phyloP scores from a whole-genome alignment of 2,797 vertebrate genomes.

The Falco novaeseelandiae region DNA sequence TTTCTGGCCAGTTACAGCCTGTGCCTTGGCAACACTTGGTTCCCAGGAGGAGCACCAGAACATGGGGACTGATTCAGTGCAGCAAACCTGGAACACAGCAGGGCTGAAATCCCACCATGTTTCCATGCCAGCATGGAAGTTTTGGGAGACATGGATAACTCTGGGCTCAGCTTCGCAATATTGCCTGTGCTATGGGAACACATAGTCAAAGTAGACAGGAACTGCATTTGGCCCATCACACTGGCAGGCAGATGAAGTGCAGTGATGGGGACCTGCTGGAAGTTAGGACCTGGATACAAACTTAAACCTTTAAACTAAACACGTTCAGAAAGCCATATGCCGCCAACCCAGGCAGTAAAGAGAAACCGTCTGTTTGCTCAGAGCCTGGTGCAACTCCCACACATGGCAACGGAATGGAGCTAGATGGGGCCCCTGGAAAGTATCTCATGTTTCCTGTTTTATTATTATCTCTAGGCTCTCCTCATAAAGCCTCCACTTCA shows the following conservation, averaged over 20 bases:
- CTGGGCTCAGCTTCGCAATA: neutral
- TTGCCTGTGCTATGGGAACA: neutral
- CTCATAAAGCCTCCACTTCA: neutral
- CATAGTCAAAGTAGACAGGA: fast-evolving
- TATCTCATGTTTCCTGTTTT: neutral
- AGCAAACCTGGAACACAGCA: neutral
- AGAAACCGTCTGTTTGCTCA: constrained; percentile 35
- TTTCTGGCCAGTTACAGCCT: neutral
- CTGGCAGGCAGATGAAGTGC: constrained; percentile 9
- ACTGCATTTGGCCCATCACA: constrained; percentile 33
- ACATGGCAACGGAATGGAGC: neutral
- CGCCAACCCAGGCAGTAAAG: neutral
- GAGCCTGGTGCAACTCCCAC: neutral
- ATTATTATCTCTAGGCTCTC: neutral
- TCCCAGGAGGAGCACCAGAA: neutral
- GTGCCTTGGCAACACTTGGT: neutral
- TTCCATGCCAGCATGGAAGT: neutral
- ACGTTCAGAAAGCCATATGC: constrained; percentile 40
- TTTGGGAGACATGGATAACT: neutral
- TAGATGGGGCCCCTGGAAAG: neutral
- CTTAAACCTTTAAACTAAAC: constrained; percentile 17
- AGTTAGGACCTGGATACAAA: constrained; percentile 20
- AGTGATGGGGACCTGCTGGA: neutral
- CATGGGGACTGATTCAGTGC: neutral
- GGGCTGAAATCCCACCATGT: neutral